These are phyloP conservation scores for Lepidothrix coronata DNA, from an alignment of 2,113 vertebrate genomes.

Conservation along the genomic window DNA sequence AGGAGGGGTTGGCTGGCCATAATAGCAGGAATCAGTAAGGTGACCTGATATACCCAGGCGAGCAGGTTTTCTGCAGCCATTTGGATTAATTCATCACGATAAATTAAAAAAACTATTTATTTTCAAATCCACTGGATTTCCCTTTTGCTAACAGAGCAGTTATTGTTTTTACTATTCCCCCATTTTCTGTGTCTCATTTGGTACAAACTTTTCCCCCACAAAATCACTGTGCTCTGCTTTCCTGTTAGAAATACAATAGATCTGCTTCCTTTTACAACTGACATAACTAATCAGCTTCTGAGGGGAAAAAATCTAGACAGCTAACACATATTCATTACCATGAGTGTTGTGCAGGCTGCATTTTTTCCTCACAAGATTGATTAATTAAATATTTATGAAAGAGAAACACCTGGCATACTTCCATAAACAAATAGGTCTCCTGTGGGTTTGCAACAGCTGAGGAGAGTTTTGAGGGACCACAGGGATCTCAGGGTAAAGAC, in stretches of 20 bases:
- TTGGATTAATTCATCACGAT: background rate
- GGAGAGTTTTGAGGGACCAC: slow-evolving; percentile 63
- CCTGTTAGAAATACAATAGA: slow-evolving; percentile 18
- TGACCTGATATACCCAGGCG: background rate
- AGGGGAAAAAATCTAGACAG: slow-evolving; percentile 11
- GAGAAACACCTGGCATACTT: slow-evolving; percentile 83
- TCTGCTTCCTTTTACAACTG: background rate
- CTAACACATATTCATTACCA: slow-evolving; percentile 31
- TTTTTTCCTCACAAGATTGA: slow-evolving; percentile 66
- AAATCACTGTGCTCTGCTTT: background rate
- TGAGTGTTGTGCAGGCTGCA: slow-evolving; percentile 48
- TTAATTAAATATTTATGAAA: slow-evolving; percentile 87
- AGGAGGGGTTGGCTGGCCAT: background rate
- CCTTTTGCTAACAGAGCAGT: background rate
- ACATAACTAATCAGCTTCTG: slow-evolving; percentile 49
- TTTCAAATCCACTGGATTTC: background rate
- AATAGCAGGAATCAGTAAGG: background rate
- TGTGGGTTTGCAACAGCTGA: slow-evolving; percentile 69
- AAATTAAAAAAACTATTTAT: background rate
- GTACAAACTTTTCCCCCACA: background rate
- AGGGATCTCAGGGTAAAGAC: slow-evolving; percentile 43
- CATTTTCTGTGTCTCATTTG: background rate
- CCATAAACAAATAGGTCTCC: slow-evolving; percentile 73
- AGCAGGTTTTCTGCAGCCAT: background rate
- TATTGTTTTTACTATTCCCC: background rate